Evolutionary conservation across 2,113 vertebrate genomes (phyloP), one percentile per base, ranked within the genome.

Genomic region (Hyla sarda): DNA sequence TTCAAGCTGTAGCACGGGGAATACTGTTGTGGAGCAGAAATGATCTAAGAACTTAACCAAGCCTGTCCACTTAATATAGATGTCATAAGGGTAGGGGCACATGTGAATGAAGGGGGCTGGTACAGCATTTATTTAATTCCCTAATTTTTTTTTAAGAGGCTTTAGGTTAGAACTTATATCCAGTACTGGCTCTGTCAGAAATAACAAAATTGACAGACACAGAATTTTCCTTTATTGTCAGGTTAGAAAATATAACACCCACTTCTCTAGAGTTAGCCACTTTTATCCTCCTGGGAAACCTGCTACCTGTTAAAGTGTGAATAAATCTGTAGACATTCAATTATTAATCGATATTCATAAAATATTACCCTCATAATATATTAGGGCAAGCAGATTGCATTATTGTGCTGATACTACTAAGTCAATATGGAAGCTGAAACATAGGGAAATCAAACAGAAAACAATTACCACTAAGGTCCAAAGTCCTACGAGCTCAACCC

Each of bases 21-120:
- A n/a, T 0, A 88, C 93, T 93, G 93, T 84, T 91, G 91, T 92
- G 91, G 90, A 86, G 91, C 88, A 92, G 89, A 93, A 93, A 92
- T 16, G 88, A 74, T 91, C 92, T 92, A 83, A 92, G 91, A 90
- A 89, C 88, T 89, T 89, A 87, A 88, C 86, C 88, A 92, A 79
- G 90, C 88, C 11, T 13, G 69, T 88, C 89, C 50, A 88, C 87
- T 88, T 88, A 84, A n/a, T 47, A 72, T 47, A 60, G 50, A 74
- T 47, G 45, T 50, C 50, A n/a, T 5, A 60, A 47, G 34, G n/a
- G 23, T 30, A 74, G 25, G 77, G 23, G 16, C 12, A 45, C 34
- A 62, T 11, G 65, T 84, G 69, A 84, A 84, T 75, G 71, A 60
- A 84, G 34, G 69, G 32, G 60, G 69, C 69, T 74, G 67, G 56